A percentile compares a stretch with the other conserved stretches of the same genome.
phyloP scores from a whole-genome alignment of 2,888 invertebrate genomes.

The Flabesymbios commensalis region DNA sequence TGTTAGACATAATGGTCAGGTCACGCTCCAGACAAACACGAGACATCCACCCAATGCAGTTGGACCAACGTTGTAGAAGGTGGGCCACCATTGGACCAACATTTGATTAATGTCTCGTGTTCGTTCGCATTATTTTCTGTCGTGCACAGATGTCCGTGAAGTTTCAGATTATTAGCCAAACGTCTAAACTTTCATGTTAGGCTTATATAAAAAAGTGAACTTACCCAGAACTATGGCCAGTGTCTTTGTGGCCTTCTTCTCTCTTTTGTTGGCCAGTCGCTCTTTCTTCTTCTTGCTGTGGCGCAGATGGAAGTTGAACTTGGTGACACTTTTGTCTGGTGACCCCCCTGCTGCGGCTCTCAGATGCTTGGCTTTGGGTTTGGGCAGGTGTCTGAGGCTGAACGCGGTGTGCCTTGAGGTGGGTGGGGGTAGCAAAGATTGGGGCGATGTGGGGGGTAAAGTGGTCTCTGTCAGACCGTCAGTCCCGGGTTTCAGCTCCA shows the following conservation, averaged over 20 bases:
- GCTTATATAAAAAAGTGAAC: no score
- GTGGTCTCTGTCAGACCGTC: not conserved
- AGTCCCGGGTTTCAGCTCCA: constrained; percentile 24
- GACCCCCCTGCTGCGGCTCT: not conserved
- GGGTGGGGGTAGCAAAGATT: constrained; percentile 9
- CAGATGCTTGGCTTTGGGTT: no score
- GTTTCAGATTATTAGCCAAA: no score
- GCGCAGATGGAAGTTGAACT: constrained; percentile 58
- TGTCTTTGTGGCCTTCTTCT: constrained; percentile 97
- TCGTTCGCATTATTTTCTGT: no score
- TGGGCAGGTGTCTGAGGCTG: not conserved
- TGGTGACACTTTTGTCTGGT: constrained; percentile 51
- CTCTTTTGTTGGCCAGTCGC: constrained; percentile 61
- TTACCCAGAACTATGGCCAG: constrained; percentile 95
- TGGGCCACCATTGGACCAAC: no score
- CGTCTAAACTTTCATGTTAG: no score
- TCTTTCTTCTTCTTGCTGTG: constrained; percentile 75
- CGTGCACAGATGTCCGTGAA: no score
- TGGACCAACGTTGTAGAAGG: no score
- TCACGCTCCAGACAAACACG: no score
- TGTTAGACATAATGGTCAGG: no score
- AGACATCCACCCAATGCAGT: no score
- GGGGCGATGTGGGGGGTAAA: not conserved
- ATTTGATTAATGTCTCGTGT: no score
- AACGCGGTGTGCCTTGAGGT: not conserved